Base-by-base conservation (phyloP, 1,140 invertebrate genomes). In the Cephus cinctus region DNA sequence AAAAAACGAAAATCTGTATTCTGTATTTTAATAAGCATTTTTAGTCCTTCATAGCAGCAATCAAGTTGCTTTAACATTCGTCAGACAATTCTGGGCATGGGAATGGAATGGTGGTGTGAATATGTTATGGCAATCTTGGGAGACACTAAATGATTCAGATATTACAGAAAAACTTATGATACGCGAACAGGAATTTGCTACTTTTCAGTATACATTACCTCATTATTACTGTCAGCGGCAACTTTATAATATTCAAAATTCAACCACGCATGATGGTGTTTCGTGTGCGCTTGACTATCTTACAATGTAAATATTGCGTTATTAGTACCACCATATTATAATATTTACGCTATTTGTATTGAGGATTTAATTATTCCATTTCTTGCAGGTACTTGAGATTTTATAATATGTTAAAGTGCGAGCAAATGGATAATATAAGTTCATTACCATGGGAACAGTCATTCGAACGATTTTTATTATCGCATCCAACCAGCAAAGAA, bases 221-320 rank as follows among this genome's bases (percentile, higher is more conserved):
- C 43, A 75, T 22, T 77, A 75, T 52, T 77, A 71, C 20, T 74
- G 76, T 40, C 68, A 77, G 27, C 73, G 77, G 45, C 75, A 77
- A 40, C 54, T 86, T 8, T 67, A 78, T 11, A 71, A 70, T n/a
- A 70, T 86, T 25, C 81, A 86, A 58, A 85, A 82, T 67, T 83
- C 81, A 8, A 82, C 79, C 0, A 76, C 78, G 0, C 83, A 86
- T 50, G 61, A 66, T 20, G 71, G 75, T 49, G 82, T 84, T 15
- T 65, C 59, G 12, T 73, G 77, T 30, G 74, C 78, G 3, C 49
- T 85, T 1, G 69, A 77, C 56, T 73, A 76, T 30, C 58, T 85
- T 9, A 77, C 75, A 42, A 77, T 80, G 83, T 85, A 74, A 66
- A n/a, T n/a, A n/a, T n/a, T n/a, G n/a, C n/a, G n/a, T n/a, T n/a